Conservation (phyloP, 2,888 invertebrate species). For the Oscheius sp. region DNA sequence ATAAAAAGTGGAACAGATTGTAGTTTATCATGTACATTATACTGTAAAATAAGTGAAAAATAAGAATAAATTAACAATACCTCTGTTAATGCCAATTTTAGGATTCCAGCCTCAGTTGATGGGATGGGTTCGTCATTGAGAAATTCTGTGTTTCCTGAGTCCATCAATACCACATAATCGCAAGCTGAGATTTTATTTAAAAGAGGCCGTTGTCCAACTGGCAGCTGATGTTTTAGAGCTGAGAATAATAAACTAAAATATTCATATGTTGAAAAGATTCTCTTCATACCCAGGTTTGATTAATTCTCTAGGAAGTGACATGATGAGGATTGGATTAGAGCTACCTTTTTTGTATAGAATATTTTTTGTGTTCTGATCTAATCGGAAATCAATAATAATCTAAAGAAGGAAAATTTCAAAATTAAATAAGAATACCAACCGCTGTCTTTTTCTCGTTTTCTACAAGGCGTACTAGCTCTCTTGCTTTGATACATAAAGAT, state of each 20-base stretch:
- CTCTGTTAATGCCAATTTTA: constrained; percentile 18
- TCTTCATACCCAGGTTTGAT: constrained; percentile 6
- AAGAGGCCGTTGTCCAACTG: constrained; percentile 39
- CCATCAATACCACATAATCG: constrained; percentile 65
- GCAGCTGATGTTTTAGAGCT: constrained; percentile 30
- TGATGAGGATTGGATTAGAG: constrained; percentile 15
- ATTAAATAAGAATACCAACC: neutral
- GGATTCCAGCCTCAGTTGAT: neutral
- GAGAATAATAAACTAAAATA: constrained; percentile 43
- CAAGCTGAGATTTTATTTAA: constrained; percentile 37
- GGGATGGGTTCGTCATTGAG: constrained; percentile 23
- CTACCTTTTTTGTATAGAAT: constrained; percentile 14
- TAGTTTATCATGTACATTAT: constrained; percentile 41
- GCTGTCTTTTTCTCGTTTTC: constrained; percentile 36
- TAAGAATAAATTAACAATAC: neutral
- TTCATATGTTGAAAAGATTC: neutral
- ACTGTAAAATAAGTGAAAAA: constrained; percentile 34
- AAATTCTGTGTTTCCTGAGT: constrained; percentile 45
- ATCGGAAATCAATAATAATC: constrained; percentile 24
- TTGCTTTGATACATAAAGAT: constrained; percentile 38
- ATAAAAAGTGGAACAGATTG: constrained; percentile 56
- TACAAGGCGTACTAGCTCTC: constrained; percentile 43
- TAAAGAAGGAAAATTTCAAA: neutral
- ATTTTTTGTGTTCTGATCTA: neutral
- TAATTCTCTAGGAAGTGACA: constrained; percentile 13